Base-by-base conservation (phyloP, 1,140 invertebrate genomes). In the Euura saliciscinereae region DNA sequence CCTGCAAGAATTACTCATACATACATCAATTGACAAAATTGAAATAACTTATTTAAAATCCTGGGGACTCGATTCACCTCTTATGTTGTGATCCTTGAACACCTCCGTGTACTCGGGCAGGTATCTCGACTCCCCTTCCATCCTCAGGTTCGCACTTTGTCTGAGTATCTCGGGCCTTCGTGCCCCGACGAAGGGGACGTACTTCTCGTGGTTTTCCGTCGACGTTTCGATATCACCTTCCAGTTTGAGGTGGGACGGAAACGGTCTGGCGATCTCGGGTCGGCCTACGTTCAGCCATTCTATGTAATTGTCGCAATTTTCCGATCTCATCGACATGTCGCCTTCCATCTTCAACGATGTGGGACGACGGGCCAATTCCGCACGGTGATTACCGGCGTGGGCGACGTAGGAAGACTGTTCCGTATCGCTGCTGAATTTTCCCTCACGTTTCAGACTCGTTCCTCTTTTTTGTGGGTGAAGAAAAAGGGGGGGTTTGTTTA, bases 331-430 rank as follows among this genome's bases (percentile, higher is more conserved):
- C 42, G 86, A 82, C 74, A 90, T 84, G 43, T 87, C 81, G 10
- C 90, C 89, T 76, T 90, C 89, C 81, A 90, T 83, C 71, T 84
- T 87, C 66, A 90, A 78, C 11, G 87, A 89, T 4, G 89, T 90
- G 6, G 86, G 81, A 73, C 86, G 81, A 69, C 88, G 84, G 4
- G 85, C 79, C 4, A 89, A 77, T 66, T 89, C 82, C 0, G 88
- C 76, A 42, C 85, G 82, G 72, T 88, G 86, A 4, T 77, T 45
- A 11, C 88, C 83, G 43, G 85, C 78, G 75, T 89, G 86, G 0
- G 80, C 73, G 2, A 84, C 76, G 45, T 85, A 88, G 5, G 85
- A 85, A 28, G 28, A 28, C 72, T 82, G 84, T 72, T 87, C 86
- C 4, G 86, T 86, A 43, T 80, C 75, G 1, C 76, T 72, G 73